A percentile compares a stretch with the other conserved stretches of the same genome.
These are phyloP conservation scores for Sphaerophoria rueppellii DNA, from an alignment of 2,888 invertebrate species.

Conservation along the genomic window DNA sequence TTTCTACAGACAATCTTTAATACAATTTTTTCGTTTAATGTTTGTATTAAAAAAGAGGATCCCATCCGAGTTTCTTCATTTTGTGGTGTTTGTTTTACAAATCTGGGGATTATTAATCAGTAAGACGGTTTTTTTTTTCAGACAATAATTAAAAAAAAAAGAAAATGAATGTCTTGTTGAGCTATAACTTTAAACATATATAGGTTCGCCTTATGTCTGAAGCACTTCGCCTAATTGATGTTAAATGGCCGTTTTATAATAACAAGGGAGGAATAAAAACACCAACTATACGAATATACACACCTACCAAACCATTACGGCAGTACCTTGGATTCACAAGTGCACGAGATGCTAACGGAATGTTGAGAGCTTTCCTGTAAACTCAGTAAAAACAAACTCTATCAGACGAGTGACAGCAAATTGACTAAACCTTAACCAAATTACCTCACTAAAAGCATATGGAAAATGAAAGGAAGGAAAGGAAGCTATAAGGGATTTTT, in stretches of 20 bases:
- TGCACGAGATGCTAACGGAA: conserved; percentile 34
- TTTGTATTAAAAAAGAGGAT: too few relatives aligned
- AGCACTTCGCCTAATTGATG: conserved; percentile 20
- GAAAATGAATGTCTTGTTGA: too few relatives aligned
- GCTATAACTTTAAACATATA: too few relatives aligned
- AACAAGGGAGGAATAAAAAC: not conserved
- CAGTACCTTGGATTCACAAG: not conserved
- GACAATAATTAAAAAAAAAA: too few relatives aligned
- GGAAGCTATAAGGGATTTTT: conserved; percentile 60
- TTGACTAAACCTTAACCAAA: conserved; percentile 72
- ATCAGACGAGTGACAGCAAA: conserved; percentile 67
- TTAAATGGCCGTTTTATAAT: conserved; percentile 16
- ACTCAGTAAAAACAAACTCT: conserved; percentile 69
- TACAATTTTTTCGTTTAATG: too few relatives aligned
- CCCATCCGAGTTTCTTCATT: too few relatives aligned
- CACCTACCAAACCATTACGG: not conserved
- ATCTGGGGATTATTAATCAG: too few relatives aligned
- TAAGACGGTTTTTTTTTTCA: too few relatives aligned
- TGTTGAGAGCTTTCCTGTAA: conserved; percentile 59
- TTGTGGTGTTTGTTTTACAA: too few relatives aligned
- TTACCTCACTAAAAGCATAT: conserved; percentile 70
- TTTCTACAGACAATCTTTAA: too few relatives aligned
- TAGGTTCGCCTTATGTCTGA: not conserved
- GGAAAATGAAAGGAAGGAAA: conserved; percentile 42
- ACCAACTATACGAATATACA: too few relatives aligned